Conservation (phyloP, 2,888 invertebrate genomes). For the Erebia epiphron region DNA sequence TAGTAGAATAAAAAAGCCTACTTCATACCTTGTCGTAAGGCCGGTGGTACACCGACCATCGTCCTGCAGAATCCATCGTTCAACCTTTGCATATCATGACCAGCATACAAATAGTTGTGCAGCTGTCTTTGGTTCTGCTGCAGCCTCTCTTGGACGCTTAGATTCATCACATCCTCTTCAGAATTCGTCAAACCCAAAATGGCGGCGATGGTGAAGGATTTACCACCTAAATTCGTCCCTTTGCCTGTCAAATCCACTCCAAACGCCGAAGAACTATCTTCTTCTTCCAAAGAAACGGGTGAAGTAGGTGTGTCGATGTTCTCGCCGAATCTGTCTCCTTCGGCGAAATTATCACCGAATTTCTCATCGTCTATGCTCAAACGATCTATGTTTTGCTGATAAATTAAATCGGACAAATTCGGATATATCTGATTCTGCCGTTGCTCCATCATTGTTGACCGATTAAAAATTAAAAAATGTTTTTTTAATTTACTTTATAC, state of each 20-base stretch:
- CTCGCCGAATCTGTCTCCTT: constrained; percentile 53
- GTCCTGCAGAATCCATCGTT: constrained; percentile 69
- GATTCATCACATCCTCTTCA: constrained; percentile 78
- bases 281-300: constrained; percentile 69
- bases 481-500: constrained; percentile 46
- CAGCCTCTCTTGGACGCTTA: constrained; percentile 79
- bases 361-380: constrained; percentile 60
- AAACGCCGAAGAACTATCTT: constrained; percentile 66
- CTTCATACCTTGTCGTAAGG: constrained; percentile 64
- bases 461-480: background rate
- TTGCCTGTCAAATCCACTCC: constrained; percentile 76
- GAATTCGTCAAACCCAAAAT: constrained; percentile 89
- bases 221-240: constrained; percentile 78
- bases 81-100: constrained; percentile 68
- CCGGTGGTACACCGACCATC: constrained; percentile 61
- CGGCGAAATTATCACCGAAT: constrained; percentile 53
- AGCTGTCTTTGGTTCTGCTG: constrained; percentile 71
- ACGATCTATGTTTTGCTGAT: constrained; percentile 65
- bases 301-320: constrained; percentile 61
- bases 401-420: constrained; percentile 67
- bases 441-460: constrained; percentile 64
- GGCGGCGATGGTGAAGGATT: constrained; percentile 94
- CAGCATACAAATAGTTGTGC: constrained; percentile 70
- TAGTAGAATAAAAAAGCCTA: too few species aligned
- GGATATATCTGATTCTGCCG: constrained; percentile 63